Percentiles rank a stretch among this genome's conserved stretches.
These are phyloP conservation scores for Drosophila murphyi DNA, from an alignment of 1,140 invertebrate species.

Conservation along the genomic window DNA sequence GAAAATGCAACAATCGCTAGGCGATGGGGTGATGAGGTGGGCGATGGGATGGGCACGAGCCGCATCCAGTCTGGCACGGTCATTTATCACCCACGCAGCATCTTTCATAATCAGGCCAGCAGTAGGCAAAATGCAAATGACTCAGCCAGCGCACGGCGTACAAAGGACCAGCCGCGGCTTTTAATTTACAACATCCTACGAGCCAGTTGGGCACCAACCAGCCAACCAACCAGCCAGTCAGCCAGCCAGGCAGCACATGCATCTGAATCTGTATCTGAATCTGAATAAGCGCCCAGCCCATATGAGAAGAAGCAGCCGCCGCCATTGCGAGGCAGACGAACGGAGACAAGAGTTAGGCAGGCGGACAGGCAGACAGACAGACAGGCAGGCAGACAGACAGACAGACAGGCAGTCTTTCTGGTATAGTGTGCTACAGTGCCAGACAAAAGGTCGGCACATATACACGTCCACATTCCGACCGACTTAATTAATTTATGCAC, in stretches of 20 bases:
- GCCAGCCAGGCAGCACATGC: conserved; percentile 25
- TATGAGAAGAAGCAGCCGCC: conserved; percentile 45
- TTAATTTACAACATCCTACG: conserved; percentile 79
- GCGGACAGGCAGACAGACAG: conserved; percentile 6
- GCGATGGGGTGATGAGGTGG: not conserved
- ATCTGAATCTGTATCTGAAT: conserved; percentile 35
- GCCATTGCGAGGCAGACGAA: conserved; percentile 49
- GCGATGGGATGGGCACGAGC: conserved; percentile 1
- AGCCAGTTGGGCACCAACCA: conserved; percentile 42
- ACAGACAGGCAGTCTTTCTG: conserved; percentile 24
- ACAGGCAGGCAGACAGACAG: conserved; percentile 11
- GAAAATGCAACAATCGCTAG: conserved; percentile 69
- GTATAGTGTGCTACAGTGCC: conserved; percentile 64
- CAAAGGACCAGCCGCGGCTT: conserved; percentile 78
- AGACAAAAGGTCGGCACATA: conserved; percentile 84
- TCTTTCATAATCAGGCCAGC: conserved; percentile 84
- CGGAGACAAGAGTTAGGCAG: not conserved
- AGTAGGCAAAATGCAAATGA: conserved; percentile 82
- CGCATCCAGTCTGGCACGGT: conserved; percentile 57
- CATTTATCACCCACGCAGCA: conserved; percentile 84
- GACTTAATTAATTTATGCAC: conserved; percentile 84
- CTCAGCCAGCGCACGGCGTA: conserved; percentile 58
- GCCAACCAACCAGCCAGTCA: conserved; percentile 18
- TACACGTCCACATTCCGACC: conserved; percentile 81
- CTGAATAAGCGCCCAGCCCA: conserved; percentile 27